phyloP scores from a whole-genome alignment of 2,797 vertebrate species.

The Megalops cyprinoides region DNA sequence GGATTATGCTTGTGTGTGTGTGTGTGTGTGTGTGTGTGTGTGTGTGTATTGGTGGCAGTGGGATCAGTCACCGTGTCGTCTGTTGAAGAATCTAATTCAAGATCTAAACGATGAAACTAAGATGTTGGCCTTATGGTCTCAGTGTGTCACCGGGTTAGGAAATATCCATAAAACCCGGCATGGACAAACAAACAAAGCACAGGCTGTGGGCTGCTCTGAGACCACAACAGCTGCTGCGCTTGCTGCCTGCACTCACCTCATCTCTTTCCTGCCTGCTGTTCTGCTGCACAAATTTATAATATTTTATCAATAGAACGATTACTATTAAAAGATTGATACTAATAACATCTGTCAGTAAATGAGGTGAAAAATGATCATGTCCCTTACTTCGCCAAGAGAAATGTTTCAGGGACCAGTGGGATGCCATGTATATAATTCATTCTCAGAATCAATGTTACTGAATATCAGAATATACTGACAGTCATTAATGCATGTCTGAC shows the following conservation, averaged over 20 bases:
- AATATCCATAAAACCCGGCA: slow-evolving; percentile 13
- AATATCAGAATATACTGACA: no score
- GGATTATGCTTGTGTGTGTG: neutral
- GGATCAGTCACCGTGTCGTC: neutral
- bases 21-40: neutral
- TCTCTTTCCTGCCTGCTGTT: neutral
- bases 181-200: neutral
- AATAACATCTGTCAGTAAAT: no score
- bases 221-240: slow-evolving; percentile 1
- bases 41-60: neutral
- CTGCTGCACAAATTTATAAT: neutral
- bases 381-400: no score
- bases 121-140: neutral
- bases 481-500: no score
- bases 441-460: no score
- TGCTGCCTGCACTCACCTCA: neutral
- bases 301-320: no score
- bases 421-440: no score
- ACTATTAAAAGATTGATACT: no score
- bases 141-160: slow-evolving; percentile 14
- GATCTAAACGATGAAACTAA: slow-evolving; percentile 7
- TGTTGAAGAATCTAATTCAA: slow-evolving; percentile 15
- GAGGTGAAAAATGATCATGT: no score
- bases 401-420: no score
- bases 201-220: neutral